Conservation (phyloP, 2,113 vertebrate species). For the Planiliza haematocheilus region DNA sequence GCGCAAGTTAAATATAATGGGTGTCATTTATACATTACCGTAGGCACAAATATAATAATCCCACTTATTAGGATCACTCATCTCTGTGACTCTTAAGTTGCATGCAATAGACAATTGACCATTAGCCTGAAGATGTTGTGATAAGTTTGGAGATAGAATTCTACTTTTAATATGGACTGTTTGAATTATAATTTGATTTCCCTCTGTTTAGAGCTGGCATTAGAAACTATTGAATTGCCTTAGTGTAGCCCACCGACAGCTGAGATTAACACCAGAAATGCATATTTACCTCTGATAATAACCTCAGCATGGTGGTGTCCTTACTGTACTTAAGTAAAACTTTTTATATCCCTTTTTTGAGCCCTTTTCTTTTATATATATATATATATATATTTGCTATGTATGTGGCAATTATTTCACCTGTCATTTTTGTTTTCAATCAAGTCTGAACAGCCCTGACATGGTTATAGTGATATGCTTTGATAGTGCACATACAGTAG, state of each 20-base stretch:
- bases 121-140: constrained; percentile 13
- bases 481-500: constrained; percentile 6
- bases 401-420: constrained; percentile 67
- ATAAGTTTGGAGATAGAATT: constrained; percentile 19
- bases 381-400: constrained; percentile 51
- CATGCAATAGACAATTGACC: constrained; percentile 26
- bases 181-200: constrained; percentile 45
- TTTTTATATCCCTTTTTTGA: constrained; percentile 40
- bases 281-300: constrained; percentile 61
- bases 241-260: constrained; percentile 65
- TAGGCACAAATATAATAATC: constrained; percentile 41
- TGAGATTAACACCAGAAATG: constrained; percentile 55
- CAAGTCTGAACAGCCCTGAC: constrained; percentile 9
- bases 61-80: constrained; percentile 24
- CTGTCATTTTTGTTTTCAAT: constrained; percentile 41
- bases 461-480: constrained; percentile 2
- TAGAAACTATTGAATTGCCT: constrained; percentile 70
- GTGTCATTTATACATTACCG: constrained; percentile 32
- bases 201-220: constrained; percentile 50
- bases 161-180: constrained; percentile 50
- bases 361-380: constrained; percentile 37
- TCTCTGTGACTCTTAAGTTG: constrained; percentile 31
- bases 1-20: constrained; percentile 19
- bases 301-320: constrained; percentile 27
- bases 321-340: constrained; percentile 19